Evolutionary conservation across 2,797 vertebrate genomes (phyloP).

Genomic region (Sitta carolinensis): DNA sequence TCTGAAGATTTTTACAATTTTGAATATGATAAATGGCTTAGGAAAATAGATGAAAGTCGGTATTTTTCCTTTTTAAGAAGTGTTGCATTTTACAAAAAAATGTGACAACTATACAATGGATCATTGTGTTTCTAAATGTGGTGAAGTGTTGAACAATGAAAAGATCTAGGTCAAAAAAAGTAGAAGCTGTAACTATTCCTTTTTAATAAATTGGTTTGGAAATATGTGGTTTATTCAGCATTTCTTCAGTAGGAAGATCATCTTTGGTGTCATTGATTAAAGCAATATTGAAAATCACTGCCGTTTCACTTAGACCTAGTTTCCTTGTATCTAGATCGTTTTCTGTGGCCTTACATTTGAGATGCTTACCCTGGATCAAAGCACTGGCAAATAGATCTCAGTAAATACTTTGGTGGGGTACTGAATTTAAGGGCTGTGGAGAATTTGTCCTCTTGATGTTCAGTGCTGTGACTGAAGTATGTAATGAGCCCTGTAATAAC

Average conservation of each 20-base stretch:
- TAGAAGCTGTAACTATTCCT: neutral
- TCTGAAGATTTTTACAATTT: neutral
- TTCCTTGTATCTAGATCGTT: neutral
- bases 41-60: neutral
- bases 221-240: neutral
- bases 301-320: neutral
- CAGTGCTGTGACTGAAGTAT: neutral
- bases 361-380: neutral
- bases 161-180: slow-evolving; percentile 18
- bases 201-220: neutral
- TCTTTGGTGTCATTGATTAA: neutral
- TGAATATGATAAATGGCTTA: slow-evolving; percentile 14
- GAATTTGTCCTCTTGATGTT: neutral
- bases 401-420: neutral
- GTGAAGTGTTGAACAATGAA: neutral
- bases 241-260: neutral
- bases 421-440: neutral
- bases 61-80: neutral
- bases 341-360: neutral
- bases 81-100: slow-evolving; percentile 3
- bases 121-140: slow-evolving; percentile 20
- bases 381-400: neutral
- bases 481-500: neutral
- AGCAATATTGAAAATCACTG: neutral
- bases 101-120: neutral